These are phyloP conservation scores for Anhinga rufa DNA, from an alignment of 2,113 vertebrate genomes.

Conservation along the genomic window DNA sequence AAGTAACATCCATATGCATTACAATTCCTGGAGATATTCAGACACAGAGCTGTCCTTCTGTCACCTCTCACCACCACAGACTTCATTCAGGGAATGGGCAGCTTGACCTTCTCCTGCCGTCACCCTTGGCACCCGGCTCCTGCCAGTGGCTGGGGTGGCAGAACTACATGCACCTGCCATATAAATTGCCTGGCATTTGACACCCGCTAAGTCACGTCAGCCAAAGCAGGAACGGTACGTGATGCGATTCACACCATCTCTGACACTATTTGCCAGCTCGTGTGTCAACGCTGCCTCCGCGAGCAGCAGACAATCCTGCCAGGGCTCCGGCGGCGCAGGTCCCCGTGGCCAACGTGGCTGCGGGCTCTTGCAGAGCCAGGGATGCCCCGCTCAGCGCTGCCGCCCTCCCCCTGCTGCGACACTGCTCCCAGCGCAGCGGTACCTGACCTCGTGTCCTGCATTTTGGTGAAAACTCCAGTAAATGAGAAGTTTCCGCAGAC, in stretches of 20 bases:
- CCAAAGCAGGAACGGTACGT: rapidly evolving
- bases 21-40: background rate
- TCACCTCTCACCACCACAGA: background rate
- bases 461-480: background rate
- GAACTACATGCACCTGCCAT: rapidly evolving
- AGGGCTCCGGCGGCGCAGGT: background rate
- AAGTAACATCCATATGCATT: background rate
- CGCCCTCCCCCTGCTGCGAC: background rate
- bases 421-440: background rate
- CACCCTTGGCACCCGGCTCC: no score
- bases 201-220: background rate
- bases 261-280: rapidly evolving
- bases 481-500: background rate
- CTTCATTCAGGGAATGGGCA: background rate
- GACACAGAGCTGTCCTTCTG: background rate
- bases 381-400: rapidly evolving
- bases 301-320: background rate
- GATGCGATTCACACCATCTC: no score
- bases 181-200: background rate
- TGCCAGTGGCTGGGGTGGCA: background rate
- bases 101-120: background rate
- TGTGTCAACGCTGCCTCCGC: rapidly evolving
- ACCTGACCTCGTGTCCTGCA: background rate
- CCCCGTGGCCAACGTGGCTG: rapidly evolving
- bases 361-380: background rate